Base-by-base conservation (phyloP, 2,113 vertebrate species). In the Amphilophus citrinellus region DNA sequence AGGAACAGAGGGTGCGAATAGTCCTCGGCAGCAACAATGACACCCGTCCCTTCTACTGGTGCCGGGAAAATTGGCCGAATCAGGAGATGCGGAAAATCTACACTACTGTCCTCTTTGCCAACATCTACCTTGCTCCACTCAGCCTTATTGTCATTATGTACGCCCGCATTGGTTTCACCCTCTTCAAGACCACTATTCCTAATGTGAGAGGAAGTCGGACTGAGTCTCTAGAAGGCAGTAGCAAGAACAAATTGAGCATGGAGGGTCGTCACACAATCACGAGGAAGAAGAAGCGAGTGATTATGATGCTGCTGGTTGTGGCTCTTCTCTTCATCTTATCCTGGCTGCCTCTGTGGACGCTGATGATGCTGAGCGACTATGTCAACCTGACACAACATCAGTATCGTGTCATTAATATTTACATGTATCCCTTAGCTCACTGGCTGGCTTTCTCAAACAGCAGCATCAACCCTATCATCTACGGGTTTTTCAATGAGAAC, bases 371-470 rank as follows among this genome's bases (percentile, higher is more conserved):
- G 8, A 97, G 96, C 0, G 97, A 99, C 93, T 99, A 99, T 0
- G 95, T 96, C 35, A 96, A 93, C 84, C 92, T 99, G 39, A 96
- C 94, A 0, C 92, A 96, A 27, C 47, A 53, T 8, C 96, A 97
- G 77, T 50, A 97, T 37, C 93, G 93, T 2, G 30, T 97, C 87
- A 97, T 98, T 76, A 97, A 98, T 79, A 96, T 97, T 76, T 99
- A 98, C 1, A 77, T 97, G 50, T 99, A 98, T 7, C 98, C 98
- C 3, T 94, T 98, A 0, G 98, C 98, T 1, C 98, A 98, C 88
- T 98, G 98, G 98, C 82, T 99, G 84, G 97, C 97, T 24, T 99
- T 99, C 87, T 98, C 94, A 89, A 98, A 99, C 89, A 98, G 97
- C 95, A 98, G 98, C 0, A 1, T 98, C 88, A 98, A 98, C 93